Percentiles rank a stretch among this genome's conserved stretches.
phyloP scores from a whole-genome alignment of 1,140 invertebrate genomes.

The Zaprionus gabonicus region DNA sequence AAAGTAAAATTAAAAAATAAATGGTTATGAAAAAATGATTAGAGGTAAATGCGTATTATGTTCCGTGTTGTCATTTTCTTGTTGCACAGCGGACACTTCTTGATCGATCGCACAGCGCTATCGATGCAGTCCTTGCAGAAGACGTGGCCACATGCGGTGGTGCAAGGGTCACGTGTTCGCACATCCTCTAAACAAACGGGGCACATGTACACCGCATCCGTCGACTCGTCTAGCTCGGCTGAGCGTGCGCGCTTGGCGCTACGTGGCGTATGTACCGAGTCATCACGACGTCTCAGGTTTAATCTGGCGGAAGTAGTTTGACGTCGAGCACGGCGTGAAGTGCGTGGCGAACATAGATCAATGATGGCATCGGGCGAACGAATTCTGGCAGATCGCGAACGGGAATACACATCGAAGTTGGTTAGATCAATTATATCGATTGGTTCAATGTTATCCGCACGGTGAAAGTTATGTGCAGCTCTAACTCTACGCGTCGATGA shows the following conservation, averaged over 20 bases:
- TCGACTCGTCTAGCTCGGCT: background rate
- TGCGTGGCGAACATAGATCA: slow-evolving; percentile 25
- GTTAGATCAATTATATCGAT: slow-evolving; percentile 58
- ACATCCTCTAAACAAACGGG: slow-evolving; percentile 63
- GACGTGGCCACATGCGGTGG: slow-evolving; percentile 65
- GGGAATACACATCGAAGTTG: background rate
- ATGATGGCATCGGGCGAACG: slow-evolving; percentile 14
- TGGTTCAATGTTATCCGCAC: slow-evolving; percentile 1
- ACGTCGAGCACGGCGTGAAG: background rate
- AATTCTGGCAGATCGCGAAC: background rate
- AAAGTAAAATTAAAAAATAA: background rate
- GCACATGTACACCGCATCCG: slow-evolving; percentile 51
- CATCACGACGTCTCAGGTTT: background rate
- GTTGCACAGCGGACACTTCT: slow-evolving; percentile 67
- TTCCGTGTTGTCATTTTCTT: slow-evolving; percentile 42
- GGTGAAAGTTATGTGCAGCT: background rate
- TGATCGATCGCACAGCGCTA: slow-evolving; percentile 24
- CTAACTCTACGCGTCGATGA: slow-evolving; percentile 2
- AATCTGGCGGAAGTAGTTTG: background rate
- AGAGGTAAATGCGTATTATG: slow-evolving; percentile 56
- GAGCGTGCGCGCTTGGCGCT: slow-evolving; percentile 22
- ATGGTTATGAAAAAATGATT: background rate
- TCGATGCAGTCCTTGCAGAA: slow-evolving; percentile 59
- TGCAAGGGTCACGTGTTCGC: slow-evolving; percentile 28
- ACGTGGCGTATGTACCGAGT: background rate